Base-by-base conservation (phyloP, 1,140 invertebrate species). In the Pantala flavescens region DNA sequence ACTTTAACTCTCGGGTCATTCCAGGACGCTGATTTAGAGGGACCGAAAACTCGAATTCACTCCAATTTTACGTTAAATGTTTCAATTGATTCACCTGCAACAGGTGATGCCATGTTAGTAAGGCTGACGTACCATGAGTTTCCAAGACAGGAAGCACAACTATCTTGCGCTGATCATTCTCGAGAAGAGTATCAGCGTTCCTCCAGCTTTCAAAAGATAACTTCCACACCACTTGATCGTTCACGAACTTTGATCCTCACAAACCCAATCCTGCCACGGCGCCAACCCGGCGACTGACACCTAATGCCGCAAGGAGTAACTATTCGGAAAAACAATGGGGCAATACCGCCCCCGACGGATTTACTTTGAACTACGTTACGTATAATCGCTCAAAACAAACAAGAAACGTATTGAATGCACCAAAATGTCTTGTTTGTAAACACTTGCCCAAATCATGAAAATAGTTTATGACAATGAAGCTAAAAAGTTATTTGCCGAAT, bases 401-500 rank as follows among this genome's bases (percentile, higher is more conserved):
- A 12, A 63, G n/a, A 19, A 7, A 63, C 49, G 49, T 63, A 19
- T 63, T 63, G 28, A 7, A 12, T 21, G 49, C 3, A 63, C 12
- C n/a, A 21, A n/a, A 71, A 43, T 74, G 43, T 73, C 28, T 75
- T 43, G 24, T 74, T 70, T 75, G 71, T 74, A 75, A 70, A 42
- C 23, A 49, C n/a, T 9, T 36, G 16, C 19, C 28, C 28, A 63
- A 63, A 21, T 21, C 49, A 63, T 63, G 49, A 63, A 63, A 63
- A 21, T 19, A 7, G 49, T 3, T 7, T 63, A 19, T 63, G 5
- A 82, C 79, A 79, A 95, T 95, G 93, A 88, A 89, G 81, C 89
- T 95, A 77, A 94, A 95, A 88, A 89, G 92, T 81, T 90, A 88
- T 70, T 80, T 89, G 75, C 86, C 88, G 78, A 88, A 89, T 79